Conservation (phyloP, 2,113 vertebrate genomes). For the Corythornis cristatus region DNA sequence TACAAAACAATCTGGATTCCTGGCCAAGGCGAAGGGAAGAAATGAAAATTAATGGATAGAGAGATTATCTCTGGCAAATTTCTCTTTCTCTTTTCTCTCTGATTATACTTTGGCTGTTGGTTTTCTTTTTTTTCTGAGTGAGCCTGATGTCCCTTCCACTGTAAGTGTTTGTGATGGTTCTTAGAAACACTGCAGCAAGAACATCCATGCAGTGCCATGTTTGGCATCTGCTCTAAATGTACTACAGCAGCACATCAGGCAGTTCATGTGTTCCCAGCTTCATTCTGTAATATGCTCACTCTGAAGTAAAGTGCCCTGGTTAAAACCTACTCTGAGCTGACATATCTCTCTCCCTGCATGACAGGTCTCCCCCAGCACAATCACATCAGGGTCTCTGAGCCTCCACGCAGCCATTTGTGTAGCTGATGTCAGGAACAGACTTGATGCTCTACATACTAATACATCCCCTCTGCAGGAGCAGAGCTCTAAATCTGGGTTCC, state of each 20-base stretch:
- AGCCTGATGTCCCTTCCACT: background rate
- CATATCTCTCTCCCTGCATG: background rate
- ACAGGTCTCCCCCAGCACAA: background rate
- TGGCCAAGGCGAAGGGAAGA: background rate
- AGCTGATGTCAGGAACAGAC: background rate
- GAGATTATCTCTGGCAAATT: background rate
- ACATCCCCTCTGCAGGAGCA: background rate
- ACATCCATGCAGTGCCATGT: background rate
- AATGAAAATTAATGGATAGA: constrained; percentile 14
- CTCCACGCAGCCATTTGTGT: accelerated
- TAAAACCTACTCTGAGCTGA: background rate
- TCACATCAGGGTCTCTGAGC: background rate
- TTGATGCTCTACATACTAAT: background rate
- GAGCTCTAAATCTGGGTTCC: background rate
- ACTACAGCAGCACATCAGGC: background rate
- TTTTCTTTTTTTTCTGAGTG: background rate
- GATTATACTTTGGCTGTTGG: background rate
- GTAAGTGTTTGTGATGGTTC: background rate
- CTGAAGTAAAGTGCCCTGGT: background rate
- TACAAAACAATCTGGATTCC: background rate
- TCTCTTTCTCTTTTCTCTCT: background rate
- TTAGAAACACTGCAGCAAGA: background rate
- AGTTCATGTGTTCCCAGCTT: background rate
- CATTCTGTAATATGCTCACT: background rate
- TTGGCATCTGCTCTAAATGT: background rate